phyloP scores from a whole-genome alignment of 2,113 vertebrate species.

The Melanotaenia duboulayi region DNA sequence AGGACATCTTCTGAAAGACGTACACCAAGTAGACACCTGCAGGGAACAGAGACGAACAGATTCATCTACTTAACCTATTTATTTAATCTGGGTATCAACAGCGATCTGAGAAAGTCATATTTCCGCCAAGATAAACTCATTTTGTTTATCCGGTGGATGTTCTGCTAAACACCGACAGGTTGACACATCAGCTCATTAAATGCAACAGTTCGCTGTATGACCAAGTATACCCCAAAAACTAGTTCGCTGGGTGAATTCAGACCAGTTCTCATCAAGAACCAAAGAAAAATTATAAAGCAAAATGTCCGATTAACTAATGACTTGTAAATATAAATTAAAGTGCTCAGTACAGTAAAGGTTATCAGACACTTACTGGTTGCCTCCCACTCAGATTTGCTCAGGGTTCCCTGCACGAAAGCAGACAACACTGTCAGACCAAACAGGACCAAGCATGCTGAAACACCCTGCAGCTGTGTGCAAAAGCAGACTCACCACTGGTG shows the following conservation, averaged over 20 bases:
- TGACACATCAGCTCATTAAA: neutral
- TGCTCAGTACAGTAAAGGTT: neutral
- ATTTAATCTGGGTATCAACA: neutral
- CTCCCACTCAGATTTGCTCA: slow-evolving; percentile 97
- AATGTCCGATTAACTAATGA: no score
- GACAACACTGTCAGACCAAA: neutral
- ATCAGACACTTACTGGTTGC: slow-evolving; percentile 90
- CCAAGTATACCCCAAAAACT: neutral
- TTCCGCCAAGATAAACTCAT: neutral
- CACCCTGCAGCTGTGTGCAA: neutral
- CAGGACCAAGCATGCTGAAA: accelerated
- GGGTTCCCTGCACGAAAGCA: slow-evolving; percentile 86
- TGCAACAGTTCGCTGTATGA: neutral
- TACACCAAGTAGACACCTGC: slow-evolving; percentile 97
- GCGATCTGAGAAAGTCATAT: neutral
- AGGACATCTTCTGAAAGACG: slow-evolving; percentile 91
- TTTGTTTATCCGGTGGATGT: neutral
- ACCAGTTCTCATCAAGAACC: neutral
- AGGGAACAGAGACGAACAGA: slow-evolving; percentile 22
- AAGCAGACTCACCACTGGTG: slow-evolving; percentile 67
- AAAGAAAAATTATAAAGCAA: no score
- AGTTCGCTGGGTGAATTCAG: neutral
- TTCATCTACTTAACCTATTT: neutral
- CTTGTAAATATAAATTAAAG: neutral
- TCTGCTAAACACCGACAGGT: neutral